Conservation (phyloP, 2,797 vertebrate genomes). For the Lagocephalus sceleratus region DNA sequence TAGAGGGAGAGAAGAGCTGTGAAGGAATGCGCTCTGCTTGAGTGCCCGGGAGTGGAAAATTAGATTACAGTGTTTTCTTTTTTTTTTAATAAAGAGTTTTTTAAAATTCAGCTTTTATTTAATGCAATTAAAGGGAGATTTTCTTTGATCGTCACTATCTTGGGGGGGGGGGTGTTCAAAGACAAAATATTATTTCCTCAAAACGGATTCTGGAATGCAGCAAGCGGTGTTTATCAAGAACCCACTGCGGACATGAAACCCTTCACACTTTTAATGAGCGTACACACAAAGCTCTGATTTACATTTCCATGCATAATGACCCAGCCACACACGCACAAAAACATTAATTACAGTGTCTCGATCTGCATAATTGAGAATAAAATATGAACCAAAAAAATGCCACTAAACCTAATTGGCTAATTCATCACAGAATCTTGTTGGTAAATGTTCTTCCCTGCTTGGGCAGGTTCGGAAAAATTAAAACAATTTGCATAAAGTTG, state of each 20-base stretch:
- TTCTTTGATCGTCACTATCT: conserved; percentile 13
- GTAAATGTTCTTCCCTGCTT: conserved; percentile 67
- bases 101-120: conserved; percentile 1
- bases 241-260: conserved; percentile 29
- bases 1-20: conserved; percentile 61
- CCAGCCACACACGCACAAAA: conserved; percentile 38
- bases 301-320: conserved; percentile 68
- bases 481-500: conserved; percentile 67
- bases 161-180: conserved; percentile 15
- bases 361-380: conserved; percentile 73
- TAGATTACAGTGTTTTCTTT: conserved; percentile 33
- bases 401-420: conserved; percentile 73
- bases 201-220: conserved; percentile 13
- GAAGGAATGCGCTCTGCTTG: conserved; percentile 35
- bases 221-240: conserved; percentile 26
- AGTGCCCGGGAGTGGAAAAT: conserved; percentile 41
- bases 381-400: conserved; percentile 69
- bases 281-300: conserved; percentile 48
- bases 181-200: conserved; percentile 13
- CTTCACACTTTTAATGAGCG: conserved; percentile 66
- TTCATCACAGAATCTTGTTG: conserved; percentile 69
- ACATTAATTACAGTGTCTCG: conserved; percentile 69
- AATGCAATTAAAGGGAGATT: conserved; percentile 17
- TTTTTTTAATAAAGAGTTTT: conserved; percentile 26
- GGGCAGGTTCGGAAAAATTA: conserved; percentile 63